Evolutionary conservation across 2,113 vertebrate genomes (phyloP).

Genomic region (Microcebus jonahi): DNA sequence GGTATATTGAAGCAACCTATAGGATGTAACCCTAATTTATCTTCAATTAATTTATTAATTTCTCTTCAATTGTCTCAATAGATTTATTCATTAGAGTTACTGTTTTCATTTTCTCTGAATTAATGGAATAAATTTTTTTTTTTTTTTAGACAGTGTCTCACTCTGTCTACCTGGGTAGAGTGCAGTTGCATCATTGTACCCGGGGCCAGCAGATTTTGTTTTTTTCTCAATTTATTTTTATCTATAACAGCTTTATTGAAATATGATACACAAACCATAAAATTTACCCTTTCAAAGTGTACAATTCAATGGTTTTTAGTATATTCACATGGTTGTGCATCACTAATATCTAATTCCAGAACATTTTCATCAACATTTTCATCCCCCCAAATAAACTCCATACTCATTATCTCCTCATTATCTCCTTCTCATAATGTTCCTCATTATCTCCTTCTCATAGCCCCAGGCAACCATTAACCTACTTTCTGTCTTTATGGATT

Average conservation of each 20-base stretch:
- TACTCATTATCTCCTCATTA: background rate
- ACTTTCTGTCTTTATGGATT: background rate
- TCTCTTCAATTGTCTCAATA: background rate
- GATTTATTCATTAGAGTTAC: background rate
- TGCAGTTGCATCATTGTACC: too few relatives aligned
- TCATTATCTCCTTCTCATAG: background rate
- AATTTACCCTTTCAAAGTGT: background rate
- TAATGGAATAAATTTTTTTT: background rate
- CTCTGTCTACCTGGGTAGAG: too few relatives aligned
- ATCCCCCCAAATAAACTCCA: background rate
- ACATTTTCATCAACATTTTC: background rate
- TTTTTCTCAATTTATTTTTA: background rate
- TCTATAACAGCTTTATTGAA: background rate
- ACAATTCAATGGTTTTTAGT: background rate
- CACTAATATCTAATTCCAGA: background rate
- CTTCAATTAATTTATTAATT: constrained; percentile 16
- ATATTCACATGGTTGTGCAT: background rate
- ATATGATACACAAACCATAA: background rate
- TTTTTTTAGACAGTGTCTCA: too few relatives aligned
- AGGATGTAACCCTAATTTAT: background rate
- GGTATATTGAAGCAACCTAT: background rate
- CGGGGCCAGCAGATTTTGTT: background rate
- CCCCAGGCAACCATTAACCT: background rate
- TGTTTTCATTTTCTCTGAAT: background rate
- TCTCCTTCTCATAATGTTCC: background rate